These are phyloP conservation scores for Rotaria sp. DNA, from an alignment of 2,888 invertebrate species.

Conservation along the genomic window DNA sequence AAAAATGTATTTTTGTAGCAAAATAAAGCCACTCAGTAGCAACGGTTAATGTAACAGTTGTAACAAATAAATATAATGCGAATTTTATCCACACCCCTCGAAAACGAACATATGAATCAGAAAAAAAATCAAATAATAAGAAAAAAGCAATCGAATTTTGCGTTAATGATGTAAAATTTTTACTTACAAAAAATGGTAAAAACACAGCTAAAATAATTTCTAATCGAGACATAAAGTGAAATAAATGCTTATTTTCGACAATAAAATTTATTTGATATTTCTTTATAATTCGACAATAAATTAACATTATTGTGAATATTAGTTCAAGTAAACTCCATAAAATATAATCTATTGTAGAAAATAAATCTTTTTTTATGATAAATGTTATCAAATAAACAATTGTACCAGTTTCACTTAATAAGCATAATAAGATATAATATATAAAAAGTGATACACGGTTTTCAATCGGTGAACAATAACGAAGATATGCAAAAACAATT, in stretches of 20 bases:
- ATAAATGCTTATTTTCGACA: neutral
- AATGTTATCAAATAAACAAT: neutral
- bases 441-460: neutral
- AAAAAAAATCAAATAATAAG: slow-evolving; percentile 2
- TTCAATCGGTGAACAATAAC: neutral
- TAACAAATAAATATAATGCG: neutral
- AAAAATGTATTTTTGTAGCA: neutral
- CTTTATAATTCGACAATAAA: neutral
- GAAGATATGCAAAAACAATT: neutral
- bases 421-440: neutral
- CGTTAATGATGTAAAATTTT: neutral
- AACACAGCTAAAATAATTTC: neutral
- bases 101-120: neutral
- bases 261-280: neutral
- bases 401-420: neutral
- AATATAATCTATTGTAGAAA: neutral
- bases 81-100: neutral
- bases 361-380: neutral
- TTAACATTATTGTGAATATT: neutral
- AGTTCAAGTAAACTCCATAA: neutral
- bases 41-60: neutral
- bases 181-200: neutral
- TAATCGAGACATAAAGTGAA: neutral
- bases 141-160: neutral
- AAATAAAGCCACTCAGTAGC: neutral